Evolutionary conservation across 2,113 vertebrate species (phyloP).

Genomic region (Speoplatyrhinus poulsoni): DNA sequence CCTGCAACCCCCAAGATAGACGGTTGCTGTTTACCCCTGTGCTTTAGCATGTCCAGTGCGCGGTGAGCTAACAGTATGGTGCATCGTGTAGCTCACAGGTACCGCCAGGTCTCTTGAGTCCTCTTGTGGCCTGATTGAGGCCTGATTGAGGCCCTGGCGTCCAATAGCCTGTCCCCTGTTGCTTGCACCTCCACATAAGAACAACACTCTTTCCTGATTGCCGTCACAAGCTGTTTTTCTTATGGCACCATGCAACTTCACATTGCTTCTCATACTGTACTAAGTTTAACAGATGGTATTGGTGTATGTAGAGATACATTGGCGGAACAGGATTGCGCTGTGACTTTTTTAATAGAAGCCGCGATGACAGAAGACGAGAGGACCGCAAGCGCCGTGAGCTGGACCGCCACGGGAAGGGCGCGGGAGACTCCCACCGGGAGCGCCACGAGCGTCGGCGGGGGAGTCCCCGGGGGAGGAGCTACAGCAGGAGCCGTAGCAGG

Average conservation of each 20-base stretch:
- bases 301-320: too few relatives aligned
- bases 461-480: slow-evolving; percentile 84
- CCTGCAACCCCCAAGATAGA: not conserved
- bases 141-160: slow-evolving; percentile 8
- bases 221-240: too few relatives aligned
- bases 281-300: too few relatives aligned
- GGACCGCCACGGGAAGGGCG: slow-evolving; percentile 85
- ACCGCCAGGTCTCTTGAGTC: not conserved
- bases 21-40: not conserved
- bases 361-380: slow-evolving; percentile 91
- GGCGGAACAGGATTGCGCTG: too few relatives aligned
- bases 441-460: slow-evolving; percentile 91
- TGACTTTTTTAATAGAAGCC: slow-evolving; percentile 68
- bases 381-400: slow-evolving; percentile 94
- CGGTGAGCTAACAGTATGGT: not conserved
- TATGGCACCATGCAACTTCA: too few relatives aligned
- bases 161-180: not conserved
- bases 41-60: not conserved
- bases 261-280: too few relatives aligned
- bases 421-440: slow-evolving; percentile 86
- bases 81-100: not conserved
- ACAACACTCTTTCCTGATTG: not conserved
- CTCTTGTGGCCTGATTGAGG: slow-evolving; percentile 1
- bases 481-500: slow-evolving; percentile 78
- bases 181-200: not conserved